Evolutionary conservation across 2,888 invertebrate genomes (phyloP), one percentile per base, ranked within the genome.

Genomic region (Alloscopus bannaensis): DNA sequence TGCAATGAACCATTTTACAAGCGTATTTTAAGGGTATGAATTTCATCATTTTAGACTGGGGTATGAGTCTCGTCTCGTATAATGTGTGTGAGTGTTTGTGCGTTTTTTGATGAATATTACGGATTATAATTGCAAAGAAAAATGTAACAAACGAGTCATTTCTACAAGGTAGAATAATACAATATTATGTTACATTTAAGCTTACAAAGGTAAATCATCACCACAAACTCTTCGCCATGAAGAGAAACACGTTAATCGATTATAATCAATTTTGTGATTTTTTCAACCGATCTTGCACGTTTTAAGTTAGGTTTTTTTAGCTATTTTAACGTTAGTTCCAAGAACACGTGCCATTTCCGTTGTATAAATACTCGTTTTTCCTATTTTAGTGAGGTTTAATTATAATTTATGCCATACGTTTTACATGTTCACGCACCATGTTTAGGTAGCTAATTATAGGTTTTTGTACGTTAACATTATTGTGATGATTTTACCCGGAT

Each of bases 11-110:
- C 40, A 31, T 77, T 69, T 66, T 45, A 60, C 68, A 68, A 50
- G 42, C 69, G 64, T 69, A 20, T 40, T 52, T 13, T 13, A 29
- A 20, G 60, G 68, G 42, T 59, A 29, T 65, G 47, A 66, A 73
- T 50, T 73, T 76, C 66, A 68, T 68, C 64, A 62, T 50, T 28
- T 50, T 76, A 68, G 76, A 76, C 76, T 76, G 76, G 76, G 28
- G 22, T 36, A 42, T 22, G 73, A 73, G 73, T 75, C 66, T 75
- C 73, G 59, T 75, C 29, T 47, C 29, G 29, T 40, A 65, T n/a
- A 11, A 20, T 29, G 42, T 24, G 20, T 40, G 20, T 64, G 6
- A 18, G 36, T 31, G 47, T 45, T 26, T 47, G 47, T 47, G 52
- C 3, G 22, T 22, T 20, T 52, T 3, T 52, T 20, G 22, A 47